Evolutionary conservation across 2,113 vertebrate species (phyloP), one percentile per base, ranked within the genome.

Genomic region (Antechinus flavipes): DNA sequence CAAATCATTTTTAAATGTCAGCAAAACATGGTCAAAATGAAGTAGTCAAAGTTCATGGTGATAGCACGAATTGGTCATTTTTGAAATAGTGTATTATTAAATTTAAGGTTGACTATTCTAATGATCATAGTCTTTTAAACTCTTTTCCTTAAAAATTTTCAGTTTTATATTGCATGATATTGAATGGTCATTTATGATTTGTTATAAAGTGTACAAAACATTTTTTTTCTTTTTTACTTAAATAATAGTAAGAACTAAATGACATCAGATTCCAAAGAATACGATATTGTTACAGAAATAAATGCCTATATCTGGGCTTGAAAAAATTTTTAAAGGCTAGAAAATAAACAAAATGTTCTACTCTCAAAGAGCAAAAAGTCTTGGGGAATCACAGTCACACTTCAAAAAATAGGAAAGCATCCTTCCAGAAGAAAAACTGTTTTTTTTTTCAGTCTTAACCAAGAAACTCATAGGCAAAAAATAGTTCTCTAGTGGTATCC

Each of bases 1-100:
- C 25, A 68, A 35, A 68, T 68, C 10, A 68, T 68, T 68, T 35
- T 68, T 35, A 35, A 35, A 16, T 14, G 0, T 11, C 61, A 68
- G 35, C 61, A 68, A 35, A 68, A 68, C 14, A n/a, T 35, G 35
- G 35, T n/a, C 14, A 76, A 76, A n/a, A n/a, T 19, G 16, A 4
- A 19, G 14, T 19, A n/a, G 16, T 1, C 35, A n/a, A n/a, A 76
- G 25, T 16, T 1, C 5, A 76, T n/a, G 14, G 0, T n/a, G 14
- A 76, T 35, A n/a, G 68, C 30, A 76, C 1, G 14, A 2, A 76
- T n/a, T 5, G n/a, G 14, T 76, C 14, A 2, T 76, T 76, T 76
- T 76, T 30, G 58, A n/a, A 76, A n/a, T 76, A 2, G 14, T 35
- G 1, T 35, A 22, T 76, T n/a, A n/a, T 76, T 30, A 30, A 30